These are phyloP conservation scores for Pecten maximus DNA, from an alignment of 2,888 invertebrate species.

Conservation along the genomic window DNA sequence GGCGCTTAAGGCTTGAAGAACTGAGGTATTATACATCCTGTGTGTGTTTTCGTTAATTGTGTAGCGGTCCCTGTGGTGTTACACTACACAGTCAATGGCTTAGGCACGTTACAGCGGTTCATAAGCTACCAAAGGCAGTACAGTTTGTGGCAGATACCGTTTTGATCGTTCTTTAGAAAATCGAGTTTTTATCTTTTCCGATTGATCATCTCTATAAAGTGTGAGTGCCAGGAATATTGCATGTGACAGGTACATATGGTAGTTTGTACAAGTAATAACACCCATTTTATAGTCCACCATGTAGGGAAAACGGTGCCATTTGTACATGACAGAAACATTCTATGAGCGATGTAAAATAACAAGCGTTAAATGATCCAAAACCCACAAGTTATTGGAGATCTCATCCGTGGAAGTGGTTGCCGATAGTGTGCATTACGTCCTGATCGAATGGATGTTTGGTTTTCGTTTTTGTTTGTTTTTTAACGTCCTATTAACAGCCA, in stretches of 20 bases:
- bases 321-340: not conserved
- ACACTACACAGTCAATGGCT: not conserved
- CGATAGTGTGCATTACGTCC: not conserved
- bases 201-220: constrained; percentile 13
- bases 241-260: not conserved
- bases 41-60: not conserved
- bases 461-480: too few species aligned
- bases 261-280: not conserved
- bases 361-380: not conserved
- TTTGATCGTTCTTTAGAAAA: constrained; percentile 23
- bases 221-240: not conserved
- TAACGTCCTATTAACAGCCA: too few species aligned
- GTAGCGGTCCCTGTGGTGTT: not conserved
- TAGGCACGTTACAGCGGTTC: not conserved
- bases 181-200: not conserved
- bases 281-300: not conserved
- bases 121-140: not conserved
- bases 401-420: not conserved
- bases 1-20: not conserved
- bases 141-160: not conserved
- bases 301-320: too few species aligned
- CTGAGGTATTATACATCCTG: not conserved
- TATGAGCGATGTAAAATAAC: not conserved
- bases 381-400: not conserved
- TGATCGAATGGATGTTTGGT: not conserved